Percentiles rank a stretch among this genome's conserved stretches.
phyloP scores from a whole-genome alignment of 2,888 invertebrate species.

The Pandemis corylana region DNA sequence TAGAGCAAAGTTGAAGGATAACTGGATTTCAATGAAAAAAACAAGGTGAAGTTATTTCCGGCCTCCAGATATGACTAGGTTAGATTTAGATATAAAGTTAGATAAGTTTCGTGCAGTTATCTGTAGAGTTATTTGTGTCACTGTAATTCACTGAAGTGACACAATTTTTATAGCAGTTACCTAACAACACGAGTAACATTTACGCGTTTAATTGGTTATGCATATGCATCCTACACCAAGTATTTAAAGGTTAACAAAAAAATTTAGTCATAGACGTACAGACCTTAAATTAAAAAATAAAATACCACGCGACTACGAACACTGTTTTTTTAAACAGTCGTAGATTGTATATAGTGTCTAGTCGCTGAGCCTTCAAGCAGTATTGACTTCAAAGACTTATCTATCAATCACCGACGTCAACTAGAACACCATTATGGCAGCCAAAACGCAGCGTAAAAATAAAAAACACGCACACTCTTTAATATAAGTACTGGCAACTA shows the following conservation, averaged over 20 bases:
- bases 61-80: constrained; percentile 3
- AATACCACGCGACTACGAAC: too few relatives aligned
- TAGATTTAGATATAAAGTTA: not conserved
- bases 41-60: constrained; percentile 17
- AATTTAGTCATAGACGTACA: too few relatives aligned
- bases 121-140: constrained; percentile 11
- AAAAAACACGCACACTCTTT: not conserved
- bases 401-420: constrained; percentile 14
- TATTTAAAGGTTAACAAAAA: too few relatives aligned
- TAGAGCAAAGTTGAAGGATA: constrained; percentile 3
- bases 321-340: not conserved
- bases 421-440: not conserved
- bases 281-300: too few relatives aligned
- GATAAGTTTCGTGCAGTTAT: constrained; percentile 1
- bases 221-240: too few relatives aligned
- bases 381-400: not conserved
- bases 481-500: not conserved
- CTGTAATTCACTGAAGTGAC: not conserved
- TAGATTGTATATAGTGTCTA: too few relatives aligned
- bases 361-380: not conserved
- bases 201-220: not conserved
- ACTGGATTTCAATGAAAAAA: constrained; percentile 3
- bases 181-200: not conserved
- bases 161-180: not conserved
- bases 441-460: not conserved